Evolutionary conservation across 2,888 invertebrate genomes (phyloP).

Genomic region (Temnothorax unifasciatus): DNA sequence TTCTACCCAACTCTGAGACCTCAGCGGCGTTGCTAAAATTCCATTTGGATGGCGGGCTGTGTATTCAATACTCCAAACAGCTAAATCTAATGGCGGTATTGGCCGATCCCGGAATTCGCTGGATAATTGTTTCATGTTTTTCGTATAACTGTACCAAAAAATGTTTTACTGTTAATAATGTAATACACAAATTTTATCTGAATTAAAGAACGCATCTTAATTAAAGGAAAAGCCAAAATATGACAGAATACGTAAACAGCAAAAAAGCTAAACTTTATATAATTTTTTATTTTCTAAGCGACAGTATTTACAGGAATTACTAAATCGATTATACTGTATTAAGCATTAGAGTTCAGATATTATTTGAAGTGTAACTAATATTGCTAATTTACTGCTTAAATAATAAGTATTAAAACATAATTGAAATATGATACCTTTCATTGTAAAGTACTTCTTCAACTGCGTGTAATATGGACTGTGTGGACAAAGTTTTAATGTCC

Average conservation of each 20-base stretch:
- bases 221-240: no score
- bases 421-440: constrained; percentile 63
- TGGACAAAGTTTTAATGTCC: constrained; percentile 66
- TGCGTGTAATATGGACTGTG: constrained; percentile 58
- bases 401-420: no score
- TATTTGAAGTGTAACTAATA: background rate
- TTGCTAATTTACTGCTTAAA: background rate
- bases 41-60: constrained; percentile 52
- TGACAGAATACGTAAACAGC: no score
- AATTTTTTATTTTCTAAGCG: no score
- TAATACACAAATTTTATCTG: background rate
- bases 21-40: constrained; percentile 37
- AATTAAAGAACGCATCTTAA: no score
- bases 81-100: constrained; percentile 56
- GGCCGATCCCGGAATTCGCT: constrained; percentile 58
- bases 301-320: no score
- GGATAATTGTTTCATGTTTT: constrained; percentile 59
- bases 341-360: background rate
- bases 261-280: no score
- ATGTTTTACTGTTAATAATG: background rate
- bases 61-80: constrained; percentile 59
- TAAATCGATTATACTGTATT: no score
- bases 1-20: constrained; percentile 16
- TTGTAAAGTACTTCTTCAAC: constrained; percentile 69
- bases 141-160: background rate